phyloP scores from a whole-genome alignment of 1,140 invertebrate genomes.

The Psilanteris sp. region DNA sequence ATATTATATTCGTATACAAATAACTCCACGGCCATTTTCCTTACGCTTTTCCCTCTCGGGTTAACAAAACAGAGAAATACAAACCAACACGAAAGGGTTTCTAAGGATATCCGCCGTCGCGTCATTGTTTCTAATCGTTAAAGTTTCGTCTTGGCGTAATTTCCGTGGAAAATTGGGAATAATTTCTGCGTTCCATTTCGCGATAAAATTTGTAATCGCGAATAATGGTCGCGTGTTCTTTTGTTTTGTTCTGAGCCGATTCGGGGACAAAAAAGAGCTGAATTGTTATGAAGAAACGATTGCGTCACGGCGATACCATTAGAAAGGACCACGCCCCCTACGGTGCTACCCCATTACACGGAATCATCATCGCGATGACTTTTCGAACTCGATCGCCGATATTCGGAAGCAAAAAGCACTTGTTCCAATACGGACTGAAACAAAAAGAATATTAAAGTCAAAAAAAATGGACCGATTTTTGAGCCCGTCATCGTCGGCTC shows the following conservation, averaged over 20 bases:
- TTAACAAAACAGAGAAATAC: no score
- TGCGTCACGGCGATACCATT: slow-evolving; percentile 78
- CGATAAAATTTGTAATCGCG: slow-evolving; percentile 36
- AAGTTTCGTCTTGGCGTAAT: background rate
- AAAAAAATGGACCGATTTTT: slow-evolving; percentile 27
- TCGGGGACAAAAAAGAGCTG: slow-evolving; percentile 22
- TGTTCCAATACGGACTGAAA: slow-evolving; percentile 44
- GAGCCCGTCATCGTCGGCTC: slow-evolving; percentile 24
- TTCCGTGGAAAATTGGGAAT: slow-evolving; percentile 4
- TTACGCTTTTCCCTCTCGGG: no score
- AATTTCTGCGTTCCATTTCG: slow-evolving; percentile 30
- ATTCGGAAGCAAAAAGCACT: slow-evolving; percentile 61
- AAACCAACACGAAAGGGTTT: no score
- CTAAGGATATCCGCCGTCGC: no score
- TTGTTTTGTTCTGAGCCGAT: slow-evolving; percentile 35
- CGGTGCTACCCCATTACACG: slow-evolving; percentile 76
- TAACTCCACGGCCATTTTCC: no score
- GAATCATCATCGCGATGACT: slow-evolving; percentile 72
- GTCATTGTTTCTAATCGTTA: no score
- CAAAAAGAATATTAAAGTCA: slow-evolving; percentile 26
- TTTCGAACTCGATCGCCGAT: slow-evolving; percentile 51
- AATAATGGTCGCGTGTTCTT: slow-evolving; percentile 54
- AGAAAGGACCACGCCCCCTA: slow-evolving; percentile 73
- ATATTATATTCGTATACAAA: no score
- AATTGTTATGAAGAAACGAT: slow-evolving; percentile 73